Base-by-base conservation (phyloP, 1,140 invertebrate species). In the Hormaphis cornu region DNA sequence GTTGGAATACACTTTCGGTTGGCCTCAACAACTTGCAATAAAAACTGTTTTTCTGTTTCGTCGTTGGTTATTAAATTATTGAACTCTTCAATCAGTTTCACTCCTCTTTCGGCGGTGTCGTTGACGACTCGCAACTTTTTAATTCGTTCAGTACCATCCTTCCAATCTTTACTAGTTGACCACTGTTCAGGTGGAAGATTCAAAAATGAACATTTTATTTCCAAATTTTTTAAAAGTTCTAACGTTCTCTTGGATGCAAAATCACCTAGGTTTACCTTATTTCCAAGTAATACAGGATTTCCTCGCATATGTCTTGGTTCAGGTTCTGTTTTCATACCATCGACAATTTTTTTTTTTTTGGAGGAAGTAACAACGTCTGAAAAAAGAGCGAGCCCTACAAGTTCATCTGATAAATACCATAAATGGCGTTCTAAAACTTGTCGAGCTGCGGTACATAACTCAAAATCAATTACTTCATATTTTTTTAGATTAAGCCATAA, bases 21-120 rank as follows among this genome's bases (percentile, higher is more conserved):
- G 42, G 72, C 71, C 33, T 69, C 63, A 7, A 75, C 70, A 46
- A 74, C 53, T 33, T 73, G 72, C 9, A 74, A 33, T 33, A 73
- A 53, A 42, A 70, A 74, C 37, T 73, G 72, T 63, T 74, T 75
- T 70, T 74, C 71, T n/a, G 73, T 69, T 63, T 74, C 72, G 14
- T 73, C 59, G 1, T 30, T 46, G 12, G 72, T 72, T 8, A 74
- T 44, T 30, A 71, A 70, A 24, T 69, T 69, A 54, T 74, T 74
- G 28, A 72, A 75, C 28, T 73, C 72, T 14, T 70, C 56, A 10
- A 73, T 72, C 22, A 74, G 40, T 37, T 72, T 50, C 18, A 75
- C 69, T 20, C 70, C 73, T 73, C 73, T 71, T 73, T 76, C 74
- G 0, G 72, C 73, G 3, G 69, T 44, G 69, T 74, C 72, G 70